phyloP scores from a whole-genome alignment of 92 coral and sea anemone genomes.

The Blastomussa wellsi region DNA sequence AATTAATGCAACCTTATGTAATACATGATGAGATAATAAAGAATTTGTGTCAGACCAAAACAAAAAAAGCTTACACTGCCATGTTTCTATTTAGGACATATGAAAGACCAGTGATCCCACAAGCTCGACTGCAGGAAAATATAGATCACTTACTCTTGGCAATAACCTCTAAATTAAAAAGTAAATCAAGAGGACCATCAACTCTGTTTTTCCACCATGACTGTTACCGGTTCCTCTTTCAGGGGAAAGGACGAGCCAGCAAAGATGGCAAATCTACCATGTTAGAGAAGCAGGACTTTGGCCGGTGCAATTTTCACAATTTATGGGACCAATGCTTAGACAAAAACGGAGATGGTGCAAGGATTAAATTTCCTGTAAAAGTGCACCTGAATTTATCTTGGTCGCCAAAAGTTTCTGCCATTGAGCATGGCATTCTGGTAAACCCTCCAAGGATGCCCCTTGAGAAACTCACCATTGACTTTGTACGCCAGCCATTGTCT shows the following conservation, averaged over 20 bases:
- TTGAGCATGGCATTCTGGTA: constrained; percentile 24
- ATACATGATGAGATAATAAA: not conserved
- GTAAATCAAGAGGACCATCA: constrained; percentile 49
- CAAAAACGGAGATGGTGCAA: constrained; percentile 69
- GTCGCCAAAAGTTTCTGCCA: constrained; percentile 34
- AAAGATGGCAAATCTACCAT: constrained; percentile 64
- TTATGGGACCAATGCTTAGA: constrained; percentile 69
- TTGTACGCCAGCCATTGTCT: constrained; percentile 30
- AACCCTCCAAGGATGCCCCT: constrained; percentile 35
- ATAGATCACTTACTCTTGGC: constrained; percentile 48
- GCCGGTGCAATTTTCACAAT: constrained; percentile 26
- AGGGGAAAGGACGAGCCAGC: constrained; percentile 48
- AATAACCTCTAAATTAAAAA: constrained; percentile 53
- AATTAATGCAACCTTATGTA: not conserved
- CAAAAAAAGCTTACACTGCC: not conserved
- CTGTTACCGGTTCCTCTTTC: constrained; percentile 53
- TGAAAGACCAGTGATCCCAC: constrained; percentile 38
- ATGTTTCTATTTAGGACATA: constrained; percentile 43
- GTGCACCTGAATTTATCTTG: constrained; percentile 43
- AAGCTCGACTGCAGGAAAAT: constrained; percentile 46
- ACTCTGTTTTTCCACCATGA: constrained; percentile 64
- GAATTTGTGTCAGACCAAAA: not conserved
- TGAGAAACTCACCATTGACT: constrained; percentile 49
- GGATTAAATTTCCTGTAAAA: constrained; percentile 55
- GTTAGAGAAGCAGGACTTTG: constrained; percentile 48